Base-by-base conservation (phyloP, 2,888 invertebrate species). In the Alitta virens region DNA sequence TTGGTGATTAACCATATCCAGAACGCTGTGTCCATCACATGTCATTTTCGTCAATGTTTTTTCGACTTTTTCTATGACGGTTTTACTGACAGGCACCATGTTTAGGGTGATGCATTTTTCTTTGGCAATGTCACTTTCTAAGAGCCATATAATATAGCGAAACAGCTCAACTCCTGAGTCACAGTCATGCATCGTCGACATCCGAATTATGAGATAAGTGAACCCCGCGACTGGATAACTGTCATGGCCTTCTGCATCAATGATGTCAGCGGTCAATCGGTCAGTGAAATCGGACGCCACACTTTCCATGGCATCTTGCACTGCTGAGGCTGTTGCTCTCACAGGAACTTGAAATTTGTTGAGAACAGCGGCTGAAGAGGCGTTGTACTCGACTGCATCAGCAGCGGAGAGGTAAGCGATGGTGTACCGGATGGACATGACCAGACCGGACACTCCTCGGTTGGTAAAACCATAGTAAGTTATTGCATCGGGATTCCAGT, bases 171-270 rank as follows among this genome's bases (percentile, higher is more conserved):
- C 69, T 14, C 74, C 73, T 1, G 69, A 57, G 2, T 65, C 63
- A 63, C 80, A 80, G 51, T 72, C 62, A 5, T n/a, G 46, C 64
- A 71, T 72, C 24, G 42, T 42, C 1, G 68, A 67, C 56, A 63
- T 63, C 23, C 68, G 66, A 2, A 77, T 62, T 27, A 79, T 70
- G 58, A 79, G 69, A 64, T 76, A 77, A 0, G 78, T 75, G 60
- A 72, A 79, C 1, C 74, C 71, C 2, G 75, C 71, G 1, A 80
- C 71, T 0, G 80, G 80, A 52, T 77, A 78, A 1, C 71, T 49
- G 1, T 62, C 53, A 1, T 46, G 23, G 5, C 21, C 67, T 0
- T 18, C 64, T 1, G 62, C 56, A 56, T 75, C 73, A 3, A 68
- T 60, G 7, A 77, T 62, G 21, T 61, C 55, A 9, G 55, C 63